Base-by-base conservation (phyloP, 1,140 invertebrate genomes). In the Sminthurides bifidus region DNA sequence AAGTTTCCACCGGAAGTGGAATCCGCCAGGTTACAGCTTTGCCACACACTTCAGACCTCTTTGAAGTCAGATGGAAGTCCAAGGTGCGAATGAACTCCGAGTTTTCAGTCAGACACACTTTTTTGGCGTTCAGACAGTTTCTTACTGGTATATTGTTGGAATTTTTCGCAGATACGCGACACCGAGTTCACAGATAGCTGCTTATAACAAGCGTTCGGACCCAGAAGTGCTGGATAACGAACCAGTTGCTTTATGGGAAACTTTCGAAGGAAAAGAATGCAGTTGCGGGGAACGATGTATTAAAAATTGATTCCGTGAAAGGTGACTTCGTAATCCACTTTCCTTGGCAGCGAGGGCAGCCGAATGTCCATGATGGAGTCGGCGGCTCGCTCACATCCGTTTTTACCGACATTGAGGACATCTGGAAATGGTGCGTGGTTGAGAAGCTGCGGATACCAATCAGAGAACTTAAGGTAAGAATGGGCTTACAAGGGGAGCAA, bases 311-410 rank as follows among this genome's bases (percentile, higher is more conserved):
- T 67, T 83, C 88, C 2, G 74, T 76, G 2, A 24, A 35, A n/a
- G 75, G 79, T 41, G 73, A 81, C 51, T 94, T 84, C 66, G 88
- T 89, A 67, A 75, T 94, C 51, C 85, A 91, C 69, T 94, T 93
- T 74, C 92, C 92, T 12, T 85, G 90, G 57, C 77, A 77, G 66
- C 74, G 88, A 65, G 90, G 90, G 2, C 85, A 87, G 63, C 77
- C 95, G 12, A 92, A 95, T 73, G 65, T 93, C 6, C 89, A 93
- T 70, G 67, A 71, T 26, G 82, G 81, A 38, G 77, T 86, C 30
- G 88, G 89, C 3, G 91, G 90, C 5, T 91, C 88, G 1, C 70
- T 94, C 38, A 82, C 81, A 31, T 78, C 85, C 6, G 81, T 92
- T 0, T 68, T 95, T 48, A 80, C 83, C 54, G 87, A 95, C 69